phyloP scores from a whole-genome alignment of 2,888 invertebrate species.

The Coremacera marginata region DNA sequence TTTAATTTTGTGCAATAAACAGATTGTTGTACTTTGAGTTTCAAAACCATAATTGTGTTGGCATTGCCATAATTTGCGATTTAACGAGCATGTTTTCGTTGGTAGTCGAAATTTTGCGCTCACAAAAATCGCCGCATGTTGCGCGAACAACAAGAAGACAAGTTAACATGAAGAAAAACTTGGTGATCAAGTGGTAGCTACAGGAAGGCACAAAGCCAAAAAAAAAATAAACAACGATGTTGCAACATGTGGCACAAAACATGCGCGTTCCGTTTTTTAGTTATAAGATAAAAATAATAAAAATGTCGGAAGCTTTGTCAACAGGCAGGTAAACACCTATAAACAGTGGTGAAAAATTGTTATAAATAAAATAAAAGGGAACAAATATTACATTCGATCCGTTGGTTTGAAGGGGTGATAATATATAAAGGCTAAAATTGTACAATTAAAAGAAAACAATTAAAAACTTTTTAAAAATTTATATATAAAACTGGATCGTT shows the following conservation, averaged over 20 bases:
- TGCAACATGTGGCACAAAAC: slow-evolving; percentile 9
- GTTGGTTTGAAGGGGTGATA: no score
- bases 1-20: slow-evolving; percentile 13
- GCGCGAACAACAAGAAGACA: slow-evolving; percentile 16
- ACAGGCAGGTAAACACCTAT: neutral
- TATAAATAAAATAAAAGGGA: no score
- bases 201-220: neutral
- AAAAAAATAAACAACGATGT: neutral
- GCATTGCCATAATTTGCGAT: slow-evolving; percentile 18
- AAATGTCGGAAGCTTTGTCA: slow-evolving; percentile 26
- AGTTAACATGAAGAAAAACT: neutral
- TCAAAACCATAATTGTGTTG: neutral
- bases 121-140: slow-evolving; percentile 22
- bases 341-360: neutral
- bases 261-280: neutral
- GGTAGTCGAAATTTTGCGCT: neutral
- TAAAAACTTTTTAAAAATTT: no score
- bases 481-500: no score
- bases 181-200: neutral
- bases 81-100: neutral
- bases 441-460: no score
- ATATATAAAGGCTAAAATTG: no score
- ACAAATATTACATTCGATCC: no score
- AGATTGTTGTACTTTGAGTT: slow-evolving; percentile 15
- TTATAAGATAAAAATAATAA: neutral